A percentile compares a stretch with the other conserved stretches of the same genome.
Evolutionary conservation across 2,113 vertebrate genomes (phyloP).

Genomic region (Grammomys surdaster): DNA sequence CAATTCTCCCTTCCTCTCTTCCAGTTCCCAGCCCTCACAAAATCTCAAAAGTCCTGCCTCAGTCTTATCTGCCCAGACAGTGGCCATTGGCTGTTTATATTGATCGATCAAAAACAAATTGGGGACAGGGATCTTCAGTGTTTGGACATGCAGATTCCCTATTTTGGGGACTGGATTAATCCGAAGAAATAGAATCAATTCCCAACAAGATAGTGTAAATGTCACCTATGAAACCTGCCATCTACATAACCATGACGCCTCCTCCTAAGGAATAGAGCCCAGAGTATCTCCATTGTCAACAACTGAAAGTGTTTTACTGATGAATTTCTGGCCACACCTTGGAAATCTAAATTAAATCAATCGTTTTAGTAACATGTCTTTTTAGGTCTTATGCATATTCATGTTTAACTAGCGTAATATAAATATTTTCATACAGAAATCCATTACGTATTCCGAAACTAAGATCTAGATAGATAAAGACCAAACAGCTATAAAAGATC

Average conservation of each 20-base stretch:
- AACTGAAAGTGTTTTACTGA: background rate
- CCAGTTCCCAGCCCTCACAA: no score
- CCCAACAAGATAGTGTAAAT: no score
- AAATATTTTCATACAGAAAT: background rate
- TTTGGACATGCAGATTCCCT: no score
- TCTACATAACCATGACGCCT: background rate
- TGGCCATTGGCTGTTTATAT: no score
- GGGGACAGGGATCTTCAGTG: no score
- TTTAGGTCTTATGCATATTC: background rate
- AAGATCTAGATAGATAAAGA: background rate
- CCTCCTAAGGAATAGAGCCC: fast-evolving
- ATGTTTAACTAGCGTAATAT: background rate
- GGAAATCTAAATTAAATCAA: background rate
- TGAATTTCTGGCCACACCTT: background rate
- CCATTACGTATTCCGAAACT: background rate
- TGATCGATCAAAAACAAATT: no score
- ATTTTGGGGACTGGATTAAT: no score
- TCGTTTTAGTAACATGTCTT: background rate
- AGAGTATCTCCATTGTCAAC: fast-evolving
- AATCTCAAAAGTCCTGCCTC: no score
- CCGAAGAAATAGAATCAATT: no score
- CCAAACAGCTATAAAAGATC: background rate
- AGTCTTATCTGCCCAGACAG: no score
- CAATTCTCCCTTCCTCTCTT: no score
- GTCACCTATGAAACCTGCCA: background rate